Conservation (phyloP, 2,888 invertebrate genomes). For the Acanthosepion esculentum region DNA sequence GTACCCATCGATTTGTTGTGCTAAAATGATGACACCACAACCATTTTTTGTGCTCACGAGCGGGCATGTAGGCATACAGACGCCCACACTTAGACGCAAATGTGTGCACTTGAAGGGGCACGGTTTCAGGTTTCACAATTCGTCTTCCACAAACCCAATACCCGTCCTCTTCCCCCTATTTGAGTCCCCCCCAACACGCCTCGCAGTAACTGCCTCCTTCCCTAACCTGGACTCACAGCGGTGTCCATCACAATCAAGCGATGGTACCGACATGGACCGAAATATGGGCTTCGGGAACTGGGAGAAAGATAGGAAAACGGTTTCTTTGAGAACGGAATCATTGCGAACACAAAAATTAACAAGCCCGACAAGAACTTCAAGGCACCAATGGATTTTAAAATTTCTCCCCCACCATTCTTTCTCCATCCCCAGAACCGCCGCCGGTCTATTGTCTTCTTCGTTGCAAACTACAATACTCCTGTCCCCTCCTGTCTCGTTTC, state of each 20-base stretch:
- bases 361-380: not conserved
- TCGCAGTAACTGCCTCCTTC: not conserved
- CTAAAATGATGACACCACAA: too few species aligned
- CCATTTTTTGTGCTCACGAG: too few species aligned
- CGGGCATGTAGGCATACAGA: too few species aligned
- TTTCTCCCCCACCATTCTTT: not conserved
- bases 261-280: not conserved
- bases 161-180: not conserved
- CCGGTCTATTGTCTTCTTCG: constrained; percentile 33
- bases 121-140: not conserved
- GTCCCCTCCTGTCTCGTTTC: not conserved
- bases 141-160: not conserved
- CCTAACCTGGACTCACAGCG: not conserved
- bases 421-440: not conserved
- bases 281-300: not conserved
- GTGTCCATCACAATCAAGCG: not conserved
- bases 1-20: too few species aligned
- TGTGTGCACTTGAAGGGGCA: not conserved
- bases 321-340: not conserved
- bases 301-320: not conserved
- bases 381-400: not conserved
- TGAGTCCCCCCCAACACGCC: not conserved
- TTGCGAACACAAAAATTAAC: not conserved
- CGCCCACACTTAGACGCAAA: not conserved
- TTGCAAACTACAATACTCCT: not conserved